These are phyloP conservation scores for Mylabris phalerata DNA, from an alignment of 1,140 invertebrate genomes.

Conservation along the genomic window DNA sequence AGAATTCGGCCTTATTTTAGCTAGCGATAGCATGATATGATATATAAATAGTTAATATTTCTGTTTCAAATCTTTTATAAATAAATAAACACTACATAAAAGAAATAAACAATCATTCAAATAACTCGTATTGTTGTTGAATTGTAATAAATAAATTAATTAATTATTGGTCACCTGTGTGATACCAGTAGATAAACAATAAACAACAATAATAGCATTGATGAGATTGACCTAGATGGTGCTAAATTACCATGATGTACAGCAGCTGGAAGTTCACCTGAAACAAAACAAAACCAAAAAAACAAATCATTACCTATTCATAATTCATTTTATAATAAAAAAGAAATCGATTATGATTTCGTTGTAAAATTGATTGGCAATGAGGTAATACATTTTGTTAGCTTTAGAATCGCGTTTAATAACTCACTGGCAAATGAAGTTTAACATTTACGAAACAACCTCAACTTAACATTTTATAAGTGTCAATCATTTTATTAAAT, in stretches of 20 bases:
- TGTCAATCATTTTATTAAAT: no score
- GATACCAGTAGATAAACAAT: constrained; percentile 2
- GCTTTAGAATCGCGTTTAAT: no score
- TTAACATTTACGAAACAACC: no score
- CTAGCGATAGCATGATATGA: constrained; percentile 12
- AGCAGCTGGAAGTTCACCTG: constrained; percentile 52
- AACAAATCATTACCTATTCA: background rate
- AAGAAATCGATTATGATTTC: no score
- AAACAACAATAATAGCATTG: constrained; percentile 13
- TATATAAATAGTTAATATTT: constrained; percentile 3
- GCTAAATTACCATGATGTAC: constrained; percentile 31
- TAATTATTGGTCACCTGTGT: constrained; percentile 21
- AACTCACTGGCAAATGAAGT: no score
- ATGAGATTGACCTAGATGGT: constrained; percentile 6
- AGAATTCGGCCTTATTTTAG: no score
- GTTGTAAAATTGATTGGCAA: no score
- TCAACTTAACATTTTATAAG: no score
- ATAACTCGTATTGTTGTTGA: constrained; percentile 1
- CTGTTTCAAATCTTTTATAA: no score
- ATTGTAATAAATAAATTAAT: background rate
- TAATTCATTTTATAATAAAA: background rate
- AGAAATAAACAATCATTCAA: background rate
- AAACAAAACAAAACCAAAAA: constrained; percentile 13
- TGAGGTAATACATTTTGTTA: no score
- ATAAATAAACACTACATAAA: no score